Percentiles rank a stretch among this genome's conserved stretches.
Conservation (phyloP, 2,113 vertebrate genomes). For the Ceyx melanurus region DNA sequence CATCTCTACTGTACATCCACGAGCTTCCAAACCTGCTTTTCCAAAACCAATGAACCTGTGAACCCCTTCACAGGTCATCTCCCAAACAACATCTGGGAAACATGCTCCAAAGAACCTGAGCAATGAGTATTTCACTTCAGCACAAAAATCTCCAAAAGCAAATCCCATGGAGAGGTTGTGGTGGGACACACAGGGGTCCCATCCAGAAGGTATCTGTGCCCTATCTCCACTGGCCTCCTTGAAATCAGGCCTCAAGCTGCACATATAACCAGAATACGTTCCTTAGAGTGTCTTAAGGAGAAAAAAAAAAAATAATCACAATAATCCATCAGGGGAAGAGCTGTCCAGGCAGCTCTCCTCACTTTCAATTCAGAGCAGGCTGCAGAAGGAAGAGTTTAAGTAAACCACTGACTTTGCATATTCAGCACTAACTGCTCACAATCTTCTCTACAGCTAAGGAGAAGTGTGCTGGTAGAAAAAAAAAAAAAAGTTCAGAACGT, state of each 20-base stretch:
- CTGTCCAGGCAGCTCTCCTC: not conserved
- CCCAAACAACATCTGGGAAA: not conserved
- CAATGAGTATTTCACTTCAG: not conserved
- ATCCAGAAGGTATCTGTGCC: not conserved
- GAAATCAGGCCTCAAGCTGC: not conserved
- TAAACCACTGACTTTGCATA: fast-evolving
- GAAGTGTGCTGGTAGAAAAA: fast-evolving
- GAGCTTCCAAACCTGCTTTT: not conserved
- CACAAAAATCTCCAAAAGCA: not conserved
- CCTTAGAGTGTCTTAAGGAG: not conserved
- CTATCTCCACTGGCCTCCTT: not conserved
- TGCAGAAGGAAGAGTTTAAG: not conserved
- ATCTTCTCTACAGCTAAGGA: not conserved
- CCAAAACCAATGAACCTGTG: not conserved
- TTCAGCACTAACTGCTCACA: fast-evolving
- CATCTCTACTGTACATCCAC: not conserved
- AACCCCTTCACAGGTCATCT: not conserved
- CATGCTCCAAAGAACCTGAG: not conserved
- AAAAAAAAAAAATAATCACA: too few relatives aligned
- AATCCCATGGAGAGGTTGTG: not conserved
- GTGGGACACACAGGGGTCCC: not conserved
- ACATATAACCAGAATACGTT: not conserved
- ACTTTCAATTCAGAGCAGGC: not conserved
- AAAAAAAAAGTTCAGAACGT: not conserved
- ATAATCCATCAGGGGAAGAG: not conserved